Evolutionary conservation across 2,888 invertebrate genomes (phyloP).

Genomic region (Ashinkailepas kermadecensis): DNA sequence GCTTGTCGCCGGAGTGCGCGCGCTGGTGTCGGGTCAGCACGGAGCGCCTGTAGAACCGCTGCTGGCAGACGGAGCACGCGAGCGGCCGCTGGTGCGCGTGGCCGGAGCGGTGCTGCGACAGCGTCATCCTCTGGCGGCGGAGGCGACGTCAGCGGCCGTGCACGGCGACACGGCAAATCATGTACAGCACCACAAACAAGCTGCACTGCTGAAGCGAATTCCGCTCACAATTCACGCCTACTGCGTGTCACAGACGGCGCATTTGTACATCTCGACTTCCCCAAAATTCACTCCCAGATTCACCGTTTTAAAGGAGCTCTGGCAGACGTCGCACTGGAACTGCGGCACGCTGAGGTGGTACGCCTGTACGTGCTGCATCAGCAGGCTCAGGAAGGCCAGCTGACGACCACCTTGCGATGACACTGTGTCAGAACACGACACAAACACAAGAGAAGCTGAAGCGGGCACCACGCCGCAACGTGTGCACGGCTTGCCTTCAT

Average conservation of each 20-base stretch:
- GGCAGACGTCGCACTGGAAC: background rate
- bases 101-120: background rate
- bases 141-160: background rate
- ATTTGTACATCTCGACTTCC: too few relatives aligned
- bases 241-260: too few relatives aligned
- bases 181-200: too few relatives aligned
- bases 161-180: too few relatives aligned
- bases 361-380: background rate
- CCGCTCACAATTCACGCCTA: too few relatives aligned
- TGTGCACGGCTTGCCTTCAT: too few relatives aligned
- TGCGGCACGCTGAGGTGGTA: background rate
- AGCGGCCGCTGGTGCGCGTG: background rate
- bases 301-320: background rate
- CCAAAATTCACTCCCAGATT: background rate
- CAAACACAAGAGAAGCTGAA: too few relatives aligned
- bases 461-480: too few relatives aligned
- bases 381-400: background rate
- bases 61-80: background rate
- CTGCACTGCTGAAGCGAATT: too few relatives aligned
- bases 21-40: background rate
- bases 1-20: background rate
- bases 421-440: background rate
- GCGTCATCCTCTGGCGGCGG: background rate
- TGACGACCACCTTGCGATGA: background rate
- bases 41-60: background rate